Evolutionary conservation across 2,797 vertebrate species (phyloP), one percentile per base, ranked within the genome.

Genomic region (Sparidentex hasta): DNA sequence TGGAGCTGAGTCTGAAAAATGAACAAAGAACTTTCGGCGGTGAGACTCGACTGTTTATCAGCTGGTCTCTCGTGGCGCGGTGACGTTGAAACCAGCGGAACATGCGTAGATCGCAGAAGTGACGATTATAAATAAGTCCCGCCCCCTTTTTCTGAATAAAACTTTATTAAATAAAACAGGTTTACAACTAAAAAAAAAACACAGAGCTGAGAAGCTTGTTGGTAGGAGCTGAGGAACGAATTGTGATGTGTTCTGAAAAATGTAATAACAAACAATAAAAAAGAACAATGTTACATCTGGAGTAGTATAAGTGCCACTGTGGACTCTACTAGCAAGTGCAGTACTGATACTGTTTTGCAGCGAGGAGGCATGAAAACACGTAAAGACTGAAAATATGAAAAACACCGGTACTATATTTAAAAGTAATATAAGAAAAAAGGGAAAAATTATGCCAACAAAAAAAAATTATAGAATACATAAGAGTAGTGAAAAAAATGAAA

Each of bases 21-120:
- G 43, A 67, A 90, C 82, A 88, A 89, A 90, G 83, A 68, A 56
- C 18, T 75, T 70, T 2, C 0, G 3, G 38, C 11, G 33, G 14
- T 1, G 2, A 21, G 12, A 18, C 4, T 5, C 21, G 7, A 16
- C 7, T 71, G 66, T 86, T 83, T 81, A 51, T 64, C 23, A 16
- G 65, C 55, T 18, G 23, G 43, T 76, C 25, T 64, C 56, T 9
- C 50, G 70, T 71, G 70, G 87, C 87, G 90, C 88, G 87, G 27
- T 65, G 38, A 38, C 38, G 79, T 81, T 64, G 69, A 75, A 85
- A 80, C 21, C 21, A 27, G 18, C 80, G 86, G 88, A 85, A 59
- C n/a, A 1, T 23, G 44, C 63, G 57, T 63, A 54, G 23, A 25
- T 13, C 48, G 7, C 56, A 64, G 82, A 90, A 67, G 62, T 78